These are phyloP conservation scores for Notolepis coatsorum DNA, from an alignment of 2,797 vertebrate species.

Conservation along the genomic window DNA sequence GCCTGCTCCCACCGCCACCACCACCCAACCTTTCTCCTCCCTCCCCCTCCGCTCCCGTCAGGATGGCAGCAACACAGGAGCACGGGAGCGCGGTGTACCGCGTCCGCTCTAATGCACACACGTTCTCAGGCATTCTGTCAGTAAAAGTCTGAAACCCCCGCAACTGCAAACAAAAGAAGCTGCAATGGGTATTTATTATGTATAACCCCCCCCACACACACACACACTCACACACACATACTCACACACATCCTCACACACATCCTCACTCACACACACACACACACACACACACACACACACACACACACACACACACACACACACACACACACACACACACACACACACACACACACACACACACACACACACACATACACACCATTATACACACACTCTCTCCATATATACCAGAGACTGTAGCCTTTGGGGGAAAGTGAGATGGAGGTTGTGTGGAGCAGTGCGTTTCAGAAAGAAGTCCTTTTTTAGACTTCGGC, in stretches of 20 bases:
- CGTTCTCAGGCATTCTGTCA: constrained; percentile 39
- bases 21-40: no score
- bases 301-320: no score
- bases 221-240: no score
- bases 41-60: constrained; percentile 30
- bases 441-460: constrained; percentile 44
- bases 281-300: no score
- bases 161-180: constrained; percentile 59
- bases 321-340: no score
- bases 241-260: constrained; percentile 23
- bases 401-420: constrained; percentile 43
- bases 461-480: constrained; percentile 49
- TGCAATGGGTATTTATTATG: constrained; percentile 67
- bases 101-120: constrained; percentile 5
- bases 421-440: constrained; percentile 48
- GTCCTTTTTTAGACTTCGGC: constrained; percentile 46
- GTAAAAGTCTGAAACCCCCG: constrained; percentile 47
- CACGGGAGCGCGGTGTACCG: constrained; percentile 22
- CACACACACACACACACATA: no score
- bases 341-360: no score
- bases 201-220: constrained; percentile 23
- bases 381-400: no score
- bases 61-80: constrained; percentile 32
- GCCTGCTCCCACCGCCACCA: no score
- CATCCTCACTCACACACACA: no score